Conservation (phyloP, 2,113 vertebrate species). For the Colinus virginianus region DNA sequence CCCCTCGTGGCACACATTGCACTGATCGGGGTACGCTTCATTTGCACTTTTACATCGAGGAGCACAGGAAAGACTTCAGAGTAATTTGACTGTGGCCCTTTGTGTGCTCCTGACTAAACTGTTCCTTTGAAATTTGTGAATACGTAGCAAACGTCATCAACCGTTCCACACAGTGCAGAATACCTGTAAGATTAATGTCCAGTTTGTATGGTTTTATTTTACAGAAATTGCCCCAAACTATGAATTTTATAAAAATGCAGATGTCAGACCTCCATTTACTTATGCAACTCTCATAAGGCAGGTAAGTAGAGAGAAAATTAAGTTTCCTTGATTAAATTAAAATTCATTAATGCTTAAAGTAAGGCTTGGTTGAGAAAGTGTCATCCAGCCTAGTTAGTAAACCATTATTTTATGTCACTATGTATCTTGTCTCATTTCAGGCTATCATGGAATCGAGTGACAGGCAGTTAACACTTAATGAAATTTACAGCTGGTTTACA, state of each 20-base stretch:
- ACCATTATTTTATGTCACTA: slow-evolving; percentile 89
- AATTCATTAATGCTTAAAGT: slow-evolving; percentile 91
- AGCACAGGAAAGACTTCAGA: slow-evolving; percentile 54
- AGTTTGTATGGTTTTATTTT: slow-evolving; percentile 83
- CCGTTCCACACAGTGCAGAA: slow-evolving; percentile 65
- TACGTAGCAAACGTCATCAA: slow-evolving; percentile 15
- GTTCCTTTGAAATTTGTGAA: slow-evolving; percentile 52
- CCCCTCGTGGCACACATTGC: not conserved
- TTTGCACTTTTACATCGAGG: slow-evolving; percentile 5
- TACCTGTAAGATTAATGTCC: slow-evolving; percentile 81
- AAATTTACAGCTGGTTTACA: slow-evolving; percentile 99
- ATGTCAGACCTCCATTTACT: slow-evolving; percentile 99
- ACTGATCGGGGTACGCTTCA: slow-evolving; percentile 12
- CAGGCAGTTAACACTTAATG: slow-evolving; percentile 99
- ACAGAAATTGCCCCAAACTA: slow-evolving; percentile 99
- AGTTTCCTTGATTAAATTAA: slow-evolving; percentile 93
- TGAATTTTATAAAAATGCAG: slow-evolving; percentile 99
- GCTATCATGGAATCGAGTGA: slow-evolving; percentile 99
- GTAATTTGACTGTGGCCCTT: slow-evolving; percentile 50
- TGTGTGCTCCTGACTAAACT: slow-evolving; percentile 36
- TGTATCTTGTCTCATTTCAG: slow-evolving; percentile 93
- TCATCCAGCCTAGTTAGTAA: slow-evolving; percentile 88
- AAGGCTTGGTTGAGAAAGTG: slow-evolving; percentile 79
- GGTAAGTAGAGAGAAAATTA: slow-evolving; percentile 95
- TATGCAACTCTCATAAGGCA: slow-evolving; percentile 99